phyloP scores from a whole-genome alignment of 1,140 invertebrate species.

The Neelides sp. region DNA sequence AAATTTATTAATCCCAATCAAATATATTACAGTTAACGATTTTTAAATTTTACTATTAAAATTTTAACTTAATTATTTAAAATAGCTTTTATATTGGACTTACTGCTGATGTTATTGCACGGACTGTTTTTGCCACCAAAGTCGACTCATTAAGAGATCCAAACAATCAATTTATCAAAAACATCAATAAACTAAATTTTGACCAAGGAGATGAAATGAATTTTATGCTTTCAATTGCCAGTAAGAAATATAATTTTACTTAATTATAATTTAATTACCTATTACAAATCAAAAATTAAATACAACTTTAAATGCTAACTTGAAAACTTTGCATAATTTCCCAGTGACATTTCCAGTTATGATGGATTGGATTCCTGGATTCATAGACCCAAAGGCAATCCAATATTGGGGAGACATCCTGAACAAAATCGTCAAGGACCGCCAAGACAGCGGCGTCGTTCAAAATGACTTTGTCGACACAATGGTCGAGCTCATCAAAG shows the following conservation, averaged over 20 bases:
- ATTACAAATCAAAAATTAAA: background rate
- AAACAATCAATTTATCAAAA: conserved; percentile 21
- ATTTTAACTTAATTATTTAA: conserved; percentile 8
- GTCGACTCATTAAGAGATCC: conserved; percentile 13
- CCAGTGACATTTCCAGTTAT: conserved; percentile 15
- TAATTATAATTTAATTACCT: background rate
- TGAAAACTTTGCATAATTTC: background rate
- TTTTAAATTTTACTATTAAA: conserved; percentile 3
- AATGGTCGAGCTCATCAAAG: conserved; percentile 16
- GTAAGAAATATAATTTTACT: conserved; percentile 1
- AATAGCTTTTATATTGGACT: background rate
- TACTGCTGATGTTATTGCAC: conserved; percentile 16
- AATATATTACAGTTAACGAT: background rate
- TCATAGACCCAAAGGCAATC: background rate
- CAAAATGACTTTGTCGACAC: conserved; percentile 17
- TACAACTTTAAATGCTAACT: background rate
- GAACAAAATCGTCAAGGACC: background rate
- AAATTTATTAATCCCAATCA: background rate
- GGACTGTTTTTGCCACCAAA: conserved; percentile 17
- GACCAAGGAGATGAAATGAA: background rate
- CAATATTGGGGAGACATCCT: conserved; percentile 16
- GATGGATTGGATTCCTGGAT: conserved; percentile 2
- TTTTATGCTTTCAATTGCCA: conserved; percentile 7
- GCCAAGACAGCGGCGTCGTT: background rate
- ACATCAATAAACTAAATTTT: conserved; percentile 1